These are phyloP conservation scores for Pelmatolapia mariae DNA, from an alignment of 2,113 vertebrate genomes.

Conservation along the genomic window DNA sequence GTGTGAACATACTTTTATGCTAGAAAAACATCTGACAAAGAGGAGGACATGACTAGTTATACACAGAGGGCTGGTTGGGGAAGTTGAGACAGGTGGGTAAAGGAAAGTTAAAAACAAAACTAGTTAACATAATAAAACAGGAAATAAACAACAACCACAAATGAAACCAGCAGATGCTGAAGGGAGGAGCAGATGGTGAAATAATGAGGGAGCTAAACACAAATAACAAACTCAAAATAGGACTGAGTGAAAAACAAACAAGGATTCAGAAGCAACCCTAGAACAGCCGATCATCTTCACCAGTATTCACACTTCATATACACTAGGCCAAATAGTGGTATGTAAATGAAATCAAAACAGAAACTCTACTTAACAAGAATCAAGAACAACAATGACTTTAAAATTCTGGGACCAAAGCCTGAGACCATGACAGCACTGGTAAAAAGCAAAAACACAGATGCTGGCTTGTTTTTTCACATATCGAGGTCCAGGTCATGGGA, in stretches of 20 bases:
- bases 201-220: neutral
- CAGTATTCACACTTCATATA: neutral
- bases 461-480: neutral
- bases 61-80: neutral
- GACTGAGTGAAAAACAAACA: neutral
- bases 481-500: neutral
- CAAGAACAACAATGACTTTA: neutral
- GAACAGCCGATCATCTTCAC: neutral
- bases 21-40: neutral
- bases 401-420: neutral
- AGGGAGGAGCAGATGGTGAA: neutral
- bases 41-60: neutral
- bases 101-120: neutral
- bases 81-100: neutral
- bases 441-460: neutral
- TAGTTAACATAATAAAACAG: neutral
- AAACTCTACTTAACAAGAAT: neutral
- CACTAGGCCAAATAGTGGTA: neutral
- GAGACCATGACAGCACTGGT: neutral
- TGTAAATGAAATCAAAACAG: neutral
- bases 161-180: neutral
- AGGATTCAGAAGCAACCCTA: neutral
- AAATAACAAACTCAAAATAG: neutral
- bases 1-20: neutral
- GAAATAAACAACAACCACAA: neutral